Conservation (phyloP, 2,888 invertebrate genomes). For the Zygothrica quintamaculata region DNA sequence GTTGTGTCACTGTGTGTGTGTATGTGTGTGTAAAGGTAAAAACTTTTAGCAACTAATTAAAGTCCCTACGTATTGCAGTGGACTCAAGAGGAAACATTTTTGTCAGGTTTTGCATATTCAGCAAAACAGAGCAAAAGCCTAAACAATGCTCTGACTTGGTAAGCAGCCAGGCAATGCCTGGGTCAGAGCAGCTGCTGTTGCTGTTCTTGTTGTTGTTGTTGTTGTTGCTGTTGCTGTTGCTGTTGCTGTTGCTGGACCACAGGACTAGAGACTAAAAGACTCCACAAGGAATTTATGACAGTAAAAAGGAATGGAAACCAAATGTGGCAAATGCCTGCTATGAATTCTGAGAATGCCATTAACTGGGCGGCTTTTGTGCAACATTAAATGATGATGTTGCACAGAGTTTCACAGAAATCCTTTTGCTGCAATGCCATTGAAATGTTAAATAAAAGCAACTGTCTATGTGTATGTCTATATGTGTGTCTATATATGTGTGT, state of each 20-base stretch:
- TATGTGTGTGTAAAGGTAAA: background rate
- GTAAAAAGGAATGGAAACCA: conserved; percentile 14
- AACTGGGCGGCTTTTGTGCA: conserved; percentile 29
- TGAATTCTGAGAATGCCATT: conserved; percentile 51
- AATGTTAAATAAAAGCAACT: too few species aligned
- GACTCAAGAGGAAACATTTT: conserved; percentile 29
- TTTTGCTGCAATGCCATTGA: conserved; percentile 44
- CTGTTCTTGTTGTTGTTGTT: conserved; percentile 34
- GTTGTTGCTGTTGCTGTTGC: conserved; percentile 32
- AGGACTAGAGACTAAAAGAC: conserved; percentile 2
- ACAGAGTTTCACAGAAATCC: conserved; percentile 27
- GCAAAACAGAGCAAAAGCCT: conserved; percentile 36
- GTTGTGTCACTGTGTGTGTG: background rate
- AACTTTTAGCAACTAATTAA: conserved; percentile 37
- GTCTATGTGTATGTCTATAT: too few species aligned
- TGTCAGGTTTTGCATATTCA: conserved; percentile 32
- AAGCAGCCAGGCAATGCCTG: conserved; percentile 23
- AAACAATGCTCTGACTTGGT: conserved; percentile 38
- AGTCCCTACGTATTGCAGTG: conserved; percentile 25
- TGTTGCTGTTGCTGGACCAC: conserved; percentile 31
- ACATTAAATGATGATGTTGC: conserved; percentile 54
- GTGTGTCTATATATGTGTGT: too few species aligned
- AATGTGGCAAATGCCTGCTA: conserved; percentile 60
- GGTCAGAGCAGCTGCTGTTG: conserved; percentile 34
- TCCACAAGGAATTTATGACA: conserved; percentile 38